These are phyloP conservation scores for Sarcophaga carnaria DNA, from an alignment of 2,888 invertebrate species.

Conservation along the genomic window DNA sequence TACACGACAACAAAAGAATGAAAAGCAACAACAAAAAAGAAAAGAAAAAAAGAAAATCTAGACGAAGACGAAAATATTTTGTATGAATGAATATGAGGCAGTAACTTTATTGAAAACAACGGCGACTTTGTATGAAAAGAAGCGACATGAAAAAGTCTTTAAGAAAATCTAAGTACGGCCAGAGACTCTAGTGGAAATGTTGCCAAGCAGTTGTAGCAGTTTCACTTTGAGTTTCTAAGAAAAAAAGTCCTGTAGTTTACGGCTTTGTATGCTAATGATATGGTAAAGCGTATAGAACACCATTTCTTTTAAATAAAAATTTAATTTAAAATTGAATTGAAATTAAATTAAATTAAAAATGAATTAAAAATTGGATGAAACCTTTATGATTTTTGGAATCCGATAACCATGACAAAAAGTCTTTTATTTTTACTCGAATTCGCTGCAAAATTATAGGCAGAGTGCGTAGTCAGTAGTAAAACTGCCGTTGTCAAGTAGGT, in stretches of 20 bases:
- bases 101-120: neutral
- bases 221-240: neutral
- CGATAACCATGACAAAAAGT: no score
- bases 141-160: neutral
- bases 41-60: neutral
- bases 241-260: slow-evolving; percentile 18
- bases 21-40: neutral
- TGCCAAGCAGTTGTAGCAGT: neutral
- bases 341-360: no score
- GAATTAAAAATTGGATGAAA: no score
- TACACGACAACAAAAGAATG: neutral
- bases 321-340: no score
- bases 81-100: neutral
- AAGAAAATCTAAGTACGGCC: neutral
- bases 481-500: no score
- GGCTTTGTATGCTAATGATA: slow-evolving; percentile 11
- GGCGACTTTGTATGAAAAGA: neutral
- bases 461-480: no score
- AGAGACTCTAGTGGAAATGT: neutral
- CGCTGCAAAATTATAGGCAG: no score
- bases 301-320: neutral
- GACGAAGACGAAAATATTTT: neutral
- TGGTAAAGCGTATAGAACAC: neutral
- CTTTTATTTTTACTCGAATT: no score
- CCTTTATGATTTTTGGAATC: no score